phyloP scores from a whole-genome alignment of 2,797 vertebrate species.

The Alosa sapidissima region DNA sequence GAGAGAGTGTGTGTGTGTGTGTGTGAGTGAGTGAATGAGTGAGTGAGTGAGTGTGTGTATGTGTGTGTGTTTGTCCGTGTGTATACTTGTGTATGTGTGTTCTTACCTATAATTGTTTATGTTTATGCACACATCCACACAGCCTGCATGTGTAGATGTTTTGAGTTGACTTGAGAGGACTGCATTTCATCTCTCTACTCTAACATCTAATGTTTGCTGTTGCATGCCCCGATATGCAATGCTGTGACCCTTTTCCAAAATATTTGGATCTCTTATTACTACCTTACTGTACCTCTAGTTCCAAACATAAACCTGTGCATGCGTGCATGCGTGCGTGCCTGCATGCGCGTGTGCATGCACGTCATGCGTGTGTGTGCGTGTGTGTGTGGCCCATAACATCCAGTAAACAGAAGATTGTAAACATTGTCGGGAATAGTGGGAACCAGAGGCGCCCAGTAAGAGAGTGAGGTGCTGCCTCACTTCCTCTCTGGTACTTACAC shows the following conservation, averaged over 20 bases:
- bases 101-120: not conserved
- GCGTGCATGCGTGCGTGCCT: not conserved
- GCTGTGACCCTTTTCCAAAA: not conserved
- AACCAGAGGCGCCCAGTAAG: not conserved
- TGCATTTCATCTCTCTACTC: not conserved
- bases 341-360: not conserved
- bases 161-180: not conserved
- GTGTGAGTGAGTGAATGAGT: not conserved
- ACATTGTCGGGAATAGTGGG: conserved; percentile 45
- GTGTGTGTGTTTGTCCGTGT: not conserved
- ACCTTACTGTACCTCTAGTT: not conserved
- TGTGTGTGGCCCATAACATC: conserved; percentile 36
- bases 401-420: conserved; percentile 43
- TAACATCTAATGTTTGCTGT: not conserved
- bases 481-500: not conserved
- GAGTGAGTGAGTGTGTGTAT: not conserved
- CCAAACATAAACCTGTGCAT: not conserved
- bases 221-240: not conserved
- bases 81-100: not conserved
- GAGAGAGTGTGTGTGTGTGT: not conserved
- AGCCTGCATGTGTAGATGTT: not conserved
- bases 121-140: not conserved
- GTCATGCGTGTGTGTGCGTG: not conserved
- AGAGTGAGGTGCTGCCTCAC: not conserved
- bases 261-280: not conserved